A percentile compares a stretch with the other conserved stretches of the same genome.
Conservation (phyloP, 2,113 vertebrate species). For the Pungitius pungitius region DNA sequence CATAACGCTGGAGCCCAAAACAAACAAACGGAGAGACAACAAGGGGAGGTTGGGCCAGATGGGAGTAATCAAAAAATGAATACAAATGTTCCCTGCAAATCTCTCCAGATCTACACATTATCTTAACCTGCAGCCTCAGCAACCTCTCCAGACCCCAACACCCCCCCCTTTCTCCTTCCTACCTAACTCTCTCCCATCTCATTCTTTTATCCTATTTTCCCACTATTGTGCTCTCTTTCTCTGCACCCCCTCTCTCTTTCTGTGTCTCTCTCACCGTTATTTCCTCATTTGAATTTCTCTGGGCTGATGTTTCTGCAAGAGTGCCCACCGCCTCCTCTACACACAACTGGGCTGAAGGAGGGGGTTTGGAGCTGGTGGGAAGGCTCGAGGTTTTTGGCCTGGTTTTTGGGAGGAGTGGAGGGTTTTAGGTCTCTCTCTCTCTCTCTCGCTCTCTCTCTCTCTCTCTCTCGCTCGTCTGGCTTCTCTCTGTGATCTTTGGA, state of each 20-base stretch:
- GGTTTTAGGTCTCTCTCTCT: constrained; percentile 68
- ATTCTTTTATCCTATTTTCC: constrained; percentile 76
- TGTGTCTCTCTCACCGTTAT: constrained; percentile 66
- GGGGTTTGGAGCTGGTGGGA: constrained; percentile 72
- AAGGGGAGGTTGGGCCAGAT: constrained; percentile 51
- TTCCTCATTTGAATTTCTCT: constrained; percentile 92
- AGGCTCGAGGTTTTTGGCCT: constrained; percentile 73
- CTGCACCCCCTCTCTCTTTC: constrained; percentile 44
- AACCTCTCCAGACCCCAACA: constrained; percentile 70
- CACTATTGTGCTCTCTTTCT: constrained; percentile 62
- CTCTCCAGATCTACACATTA: constrained; percentile 82
- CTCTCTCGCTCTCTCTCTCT: constrained; percentile 63
- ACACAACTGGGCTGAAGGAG: constrained; percentile 73
- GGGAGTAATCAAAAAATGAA: constrained; percentile 87
- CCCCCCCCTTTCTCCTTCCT: constrained; percentile 38
- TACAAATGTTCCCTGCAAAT: constrained; percentile 87
- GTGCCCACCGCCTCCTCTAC: constrained; percentile 82
- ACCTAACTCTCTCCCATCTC: constrained; percentile 70
- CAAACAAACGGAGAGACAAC: constrained; percentile 73
- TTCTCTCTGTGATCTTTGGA: constrained; percentile 83
- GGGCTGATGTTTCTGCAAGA: constrained; percentile 98
- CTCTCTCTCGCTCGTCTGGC: constrained; percentile 66
- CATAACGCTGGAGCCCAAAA: constrained; percentile 83
- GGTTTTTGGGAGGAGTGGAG: constrained; percentile 67
- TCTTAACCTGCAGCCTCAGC: constrained; percentile 85